Percentiles rank a stretch among this genome's conserved stretches.
Conservation (phyloP, 2,797 vertebrate species). For the Botia kubotai region DNA sequence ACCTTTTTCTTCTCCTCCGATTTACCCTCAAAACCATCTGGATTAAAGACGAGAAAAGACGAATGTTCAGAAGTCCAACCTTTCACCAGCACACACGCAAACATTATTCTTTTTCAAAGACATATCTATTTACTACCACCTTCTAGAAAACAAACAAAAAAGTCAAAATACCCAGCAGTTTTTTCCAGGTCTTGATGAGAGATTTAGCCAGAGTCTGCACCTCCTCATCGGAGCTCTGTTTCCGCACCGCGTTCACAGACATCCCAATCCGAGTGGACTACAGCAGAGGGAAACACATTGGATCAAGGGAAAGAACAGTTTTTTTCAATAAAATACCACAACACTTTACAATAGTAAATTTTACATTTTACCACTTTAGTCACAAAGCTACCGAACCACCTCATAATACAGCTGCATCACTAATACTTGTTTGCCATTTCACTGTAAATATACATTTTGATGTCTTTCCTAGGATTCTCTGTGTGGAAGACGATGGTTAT, state of each 20-base stretch:
- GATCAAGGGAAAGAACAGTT: background rate
- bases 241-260: slow-evolving; percentile 78
- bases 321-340: too few species aligned
- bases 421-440: too few species aligned
- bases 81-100: background rate
- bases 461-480: background rate
- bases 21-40: slow-evolving; percentile 88
- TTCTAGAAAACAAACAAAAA: background rate
- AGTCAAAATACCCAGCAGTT: slow-evolving; percentile 84
- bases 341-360: too few species aligned
- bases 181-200: slow-evolving; percentile 98
- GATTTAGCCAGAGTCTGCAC: slow-evolving; percentile 91
- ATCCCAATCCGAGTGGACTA: slow-evolving; percentile 80
- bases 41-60: background rate
- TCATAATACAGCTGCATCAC: too few species aligned
- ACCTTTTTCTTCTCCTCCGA: slow-evolving; percentile 84
- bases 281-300: background rate
- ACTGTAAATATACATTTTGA: too few species aligned
- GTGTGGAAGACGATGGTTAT: background rate
- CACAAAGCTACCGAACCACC: too few species aligned
- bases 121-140: too few species aligned
- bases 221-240: slow-evolving; percentile 92
- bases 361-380: too few species aligned
- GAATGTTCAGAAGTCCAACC: background rate
- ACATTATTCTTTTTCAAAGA: background rate